Base-by-base conservation (phyloP, 2,888 invertebrate genomes). In the Himalopsyche tibetana region DNA sequence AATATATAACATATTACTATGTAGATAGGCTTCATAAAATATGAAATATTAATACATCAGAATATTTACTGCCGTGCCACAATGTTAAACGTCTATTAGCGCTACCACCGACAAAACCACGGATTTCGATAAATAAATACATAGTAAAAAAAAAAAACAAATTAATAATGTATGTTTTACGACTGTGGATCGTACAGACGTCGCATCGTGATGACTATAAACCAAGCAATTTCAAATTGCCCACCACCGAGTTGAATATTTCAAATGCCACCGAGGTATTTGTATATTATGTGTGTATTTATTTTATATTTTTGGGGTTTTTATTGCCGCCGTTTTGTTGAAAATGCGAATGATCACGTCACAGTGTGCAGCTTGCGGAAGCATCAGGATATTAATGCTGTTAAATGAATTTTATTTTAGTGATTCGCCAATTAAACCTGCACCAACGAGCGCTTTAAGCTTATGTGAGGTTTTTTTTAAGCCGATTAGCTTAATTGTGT, bases 251-350 rank as follows among this genome's bases (percentile, higher is more conserved):
- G 55, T 81, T 83, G 81, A 86, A 84, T 84, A 84, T 86, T 86
- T 86, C 80, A 84, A 86, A 56, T 80, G 42, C 86, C 80, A 80
- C 28, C 56, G 82, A 19, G 28, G 28, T 63, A 63, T 63, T 28
- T 63, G 28, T 83, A 86, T 56, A 83, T 83, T 86, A 83, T 85
- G 79, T 86, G n/a, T 85, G 51, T 69, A 63, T 63, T 19, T n/a
- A 63, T 63, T 63, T 63, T 12, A 19, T 63, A 63, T 63, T 63
- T 63, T 42, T 79, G 40, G 51, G 55, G 85, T 40, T 86, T 86
- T 86, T 86, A 86, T 83, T 86, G 83, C 86, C 17, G 80, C 45
- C 79, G 80, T 83, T 86, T 82, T 86, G 86, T 63, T 63, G 63
- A 19, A 19, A 63, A 19, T 28, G 8, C 63, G 28, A 63, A 82